Percentiles rank a stretch among this genome's conserved stretches.
These are phyloP conservation scores for Eptesicus fuscus DNA, from an alignment of 2,113 vertebrate genomes.

Conservation along the genomic window DNA sequence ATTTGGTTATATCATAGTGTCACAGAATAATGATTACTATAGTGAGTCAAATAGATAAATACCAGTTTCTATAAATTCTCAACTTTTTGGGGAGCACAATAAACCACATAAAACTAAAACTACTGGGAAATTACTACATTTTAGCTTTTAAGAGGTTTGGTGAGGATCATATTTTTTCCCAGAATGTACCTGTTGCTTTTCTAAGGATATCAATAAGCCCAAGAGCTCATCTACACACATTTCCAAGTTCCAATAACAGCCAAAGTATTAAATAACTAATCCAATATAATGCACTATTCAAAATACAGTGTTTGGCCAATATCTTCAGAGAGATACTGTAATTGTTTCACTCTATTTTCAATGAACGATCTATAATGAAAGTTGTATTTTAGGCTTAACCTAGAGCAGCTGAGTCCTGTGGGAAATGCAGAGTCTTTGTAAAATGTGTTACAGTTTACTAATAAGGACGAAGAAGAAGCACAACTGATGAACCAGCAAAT, in stretches of 20 bases:
- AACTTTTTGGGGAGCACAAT: not conserved
- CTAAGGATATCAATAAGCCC: slow-evolving; percentile 48
- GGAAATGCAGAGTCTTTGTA: slow-evolving; percentile 64
- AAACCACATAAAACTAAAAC: not conserved
- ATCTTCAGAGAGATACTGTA: slow-evolving; percentile 51
- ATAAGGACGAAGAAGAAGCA: slow-evolving; percentile 55
- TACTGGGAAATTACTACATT: not conserved
- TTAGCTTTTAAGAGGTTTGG: slow-evolving; percentile 15
- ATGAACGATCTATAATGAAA: slow-evolving; percentile 62
- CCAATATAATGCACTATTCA: slow-evolving; percentile 13
- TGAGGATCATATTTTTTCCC: not conserved
- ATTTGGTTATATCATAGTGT: not conserved
- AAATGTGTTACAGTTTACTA: slow-evolving; percentile 62
- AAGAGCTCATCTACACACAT: not conserved
- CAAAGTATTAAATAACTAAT: slow-evolving; percentile 46
- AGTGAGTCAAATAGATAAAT: not conserved
- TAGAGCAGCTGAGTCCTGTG: slow-evolving; percentile 39
- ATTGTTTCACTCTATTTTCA: slow-evolving; percentile 63
- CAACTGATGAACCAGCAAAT: slow-evolving; percentile 72
- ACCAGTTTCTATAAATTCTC: not conserved
- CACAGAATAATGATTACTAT: not conserved
- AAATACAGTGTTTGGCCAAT: slow-evolving; percentile 46
- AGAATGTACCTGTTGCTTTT: slow-evolving; percentile 38
- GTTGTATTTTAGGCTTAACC: slow-evolving; percentile 61
- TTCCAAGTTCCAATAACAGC: slow-evolving; percentile 52